Percentiles rank a stretch among this genome's conserved stretches.
Conservation (phyloP, 2,113 vertebrate genomes). For the Crocuta crocuta region DNA sequence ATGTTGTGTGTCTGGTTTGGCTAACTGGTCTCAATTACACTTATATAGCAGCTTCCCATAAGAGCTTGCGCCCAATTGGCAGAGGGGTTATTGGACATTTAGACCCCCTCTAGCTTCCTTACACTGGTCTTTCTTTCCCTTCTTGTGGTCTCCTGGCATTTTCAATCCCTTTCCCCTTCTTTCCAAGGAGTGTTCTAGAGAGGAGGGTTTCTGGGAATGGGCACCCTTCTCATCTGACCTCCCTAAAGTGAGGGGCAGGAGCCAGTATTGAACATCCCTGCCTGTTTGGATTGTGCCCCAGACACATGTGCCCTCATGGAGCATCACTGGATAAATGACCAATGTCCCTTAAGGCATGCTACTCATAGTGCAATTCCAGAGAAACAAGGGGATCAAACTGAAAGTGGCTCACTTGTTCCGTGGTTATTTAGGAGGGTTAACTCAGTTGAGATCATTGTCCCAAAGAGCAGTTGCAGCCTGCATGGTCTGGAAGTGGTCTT, state of each 20-base stretch:
- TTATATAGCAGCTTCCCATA: too few species aligned
- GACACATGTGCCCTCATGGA: accelerated
- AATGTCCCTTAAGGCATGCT: background rate
- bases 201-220: background rate
- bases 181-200: background rate
- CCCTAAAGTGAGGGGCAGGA: background rate
- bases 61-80: background rate
- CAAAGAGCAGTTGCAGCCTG: background rate
- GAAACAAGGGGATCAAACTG: background rate
- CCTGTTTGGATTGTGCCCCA: background rate
- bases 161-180: background rate
- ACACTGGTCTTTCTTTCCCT: background rate
- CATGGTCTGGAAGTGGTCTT: background rate
- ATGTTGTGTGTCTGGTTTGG: background rate
- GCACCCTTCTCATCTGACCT: background rate
- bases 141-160: background rate
- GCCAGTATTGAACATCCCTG: background rate
- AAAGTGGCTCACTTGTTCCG: background rate
- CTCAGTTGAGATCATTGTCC: background rate
- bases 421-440: background rate
- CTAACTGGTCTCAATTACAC: background rate
- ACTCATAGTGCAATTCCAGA: background rate
- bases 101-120: background rate
- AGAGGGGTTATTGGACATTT: background rate
- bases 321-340: background rate